Base-by-base conservation (phyloP, 2,888 invertebrate genomes). In the Pseudococcus viburni region DNA sequence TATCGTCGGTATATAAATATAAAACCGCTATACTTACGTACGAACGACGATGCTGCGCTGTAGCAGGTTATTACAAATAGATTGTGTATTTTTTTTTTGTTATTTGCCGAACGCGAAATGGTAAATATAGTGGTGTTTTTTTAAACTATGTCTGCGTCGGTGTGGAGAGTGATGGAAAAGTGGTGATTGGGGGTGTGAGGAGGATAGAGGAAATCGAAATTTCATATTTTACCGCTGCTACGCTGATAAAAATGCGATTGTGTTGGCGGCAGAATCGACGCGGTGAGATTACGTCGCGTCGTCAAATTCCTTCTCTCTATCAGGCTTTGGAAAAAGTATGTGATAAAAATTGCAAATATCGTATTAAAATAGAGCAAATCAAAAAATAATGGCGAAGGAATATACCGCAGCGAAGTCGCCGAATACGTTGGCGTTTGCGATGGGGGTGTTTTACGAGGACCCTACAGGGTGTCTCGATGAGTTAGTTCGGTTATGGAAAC, bases 291-390 rank as follows among this genome's bases (percentile, higher is more conserved):
- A 64, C 26, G 26, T 33, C 26, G 26, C 64, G 64, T 64, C 64
- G 64, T 12, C 19, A 22, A 64, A 22, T 64, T 64, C 64, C 26
- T 33, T 17, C 15, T 17, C 51, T 51, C 22, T 22, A 64, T 64
- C 22, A 19, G 8, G 64, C 22, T 22, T 64, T 22, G 8, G 6
- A 64, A 64, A 64, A 22, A 64, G 64, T 64, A 64, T 64, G 22
- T 64, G 64, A 64, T 64, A 64, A 64, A 64, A 64, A 64, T 64
- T 64, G 64, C 64, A 64, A 64, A 64, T 64, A 64, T 64, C 64
- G 19, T 64, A 64, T 64, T 64, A 64, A 64, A 22, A 64, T 7
- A 64, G 22, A 64, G 64, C 64, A 64, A 64, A 64, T 64, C 64
- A 64, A 64, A 22, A 64, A 64, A 64, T 64, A 64, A 64, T 64